A percentile compares a stretch with the other conserved stretches of the same genome.
These are phyloP conservation scores for Aselliscus stoliczkanus DNA, from an alignment of 2,797 vertebrate species.

Conservation along the genomic window DNA sequence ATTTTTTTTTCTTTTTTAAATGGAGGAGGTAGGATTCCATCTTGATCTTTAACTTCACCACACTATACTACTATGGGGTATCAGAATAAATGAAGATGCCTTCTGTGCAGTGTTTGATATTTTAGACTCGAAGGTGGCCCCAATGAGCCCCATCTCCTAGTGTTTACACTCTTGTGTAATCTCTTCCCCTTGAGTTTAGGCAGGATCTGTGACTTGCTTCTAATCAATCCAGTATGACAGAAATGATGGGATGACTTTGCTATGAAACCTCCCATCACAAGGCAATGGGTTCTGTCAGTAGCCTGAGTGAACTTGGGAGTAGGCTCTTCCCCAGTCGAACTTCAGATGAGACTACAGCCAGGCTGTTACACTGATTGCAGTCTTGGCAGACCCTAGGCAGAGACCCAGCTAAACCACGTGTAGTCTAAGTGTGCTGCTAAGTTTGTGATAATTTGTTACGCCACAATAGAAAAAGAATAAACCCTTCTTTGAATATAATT, in stretches of 20 bases:
- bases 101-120: neutral
- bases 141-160: neutral
- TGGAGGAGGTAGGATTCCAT: neutral
- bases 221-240: neutral
- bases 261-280: neutral
- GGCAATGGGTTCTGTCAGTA: neutral
- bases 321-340: neutral
- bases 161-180: neutral
- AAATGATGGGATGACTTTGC: neutral
- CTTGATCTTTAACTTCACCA: neutral
- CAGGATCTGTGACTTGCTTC: neutral
- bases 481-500: neutral
- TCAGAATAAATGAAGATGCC: neutral
- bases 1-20: neutral
- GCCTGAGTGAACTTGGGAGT: neutral
- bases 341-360: neutral
- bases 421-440: neutral
- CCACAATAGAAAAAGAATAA: neutral
- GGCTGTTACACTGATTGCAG: neutral
- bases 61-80: neutral
- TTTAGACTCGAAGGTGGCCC: neutral
- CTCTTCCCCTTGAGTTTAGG: neutral
- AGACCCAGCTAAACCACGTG: neutral
- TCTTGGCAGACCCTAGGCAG: neutral
- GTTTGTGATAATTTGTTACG: neutral